A percentile compares a stretch with the other conserved stretches of the same genome.
Evolutionary conservation across 1,140 invertebrate species (phyloP).

Genomic region (Melanaphis sacchari): DNA sequence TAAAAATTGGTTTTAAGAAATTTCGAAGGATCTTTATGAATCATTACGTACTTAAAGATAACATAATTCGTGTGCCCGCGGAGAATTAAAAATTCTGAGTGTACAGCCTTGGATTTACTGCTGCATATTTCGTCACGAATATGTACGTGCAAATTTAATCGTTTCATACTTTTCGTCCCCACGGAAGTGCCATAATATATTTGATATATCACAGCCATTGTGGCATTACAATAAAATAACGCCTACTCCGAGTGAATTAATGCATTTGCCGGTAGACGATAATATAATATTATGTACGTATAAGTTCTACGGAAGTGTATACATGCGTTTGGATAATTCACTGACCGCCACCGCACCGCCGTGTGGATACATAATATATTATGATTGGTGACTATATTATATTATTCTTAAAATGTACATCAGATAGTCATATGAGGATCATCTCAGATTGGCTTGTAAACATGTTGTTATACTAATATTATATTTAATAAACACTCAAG

Average conservation of each 20-base stretch:
- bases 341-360: background rate
- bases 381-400: background rate
- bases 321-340: background rate
- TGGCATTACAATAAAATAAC: background rate
- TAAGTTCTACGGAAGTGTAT: background rate
- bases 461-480: background rate
- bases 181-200: background rate
- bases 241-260: background rate
- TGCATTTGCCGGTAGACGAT: background rate
- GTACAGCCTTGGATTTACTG: background rate
- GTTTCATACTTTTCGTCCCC: background rate
- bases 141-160: background rate
- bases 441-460: background rate
- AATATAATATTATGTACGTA: background rate
- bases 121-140: background rate
- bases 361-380: background rate
- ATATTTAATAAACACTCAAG: background rate
- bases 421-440: background rate
- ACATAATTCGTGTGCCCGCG: background rate
- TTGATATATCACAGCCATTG: background rate
- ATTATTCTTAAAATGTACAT: background rate
- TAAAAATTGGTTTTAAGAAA: background rate
- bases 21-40: background rate
- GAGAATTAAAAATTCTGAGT: background rate
- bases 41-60: background rate